Percentiles rank a stretch among this genome's conserved stretches.
These are phyloP conservation scores for Philypnodon macrostomus DNA, from an alignment of 2,797 vertebrate species.

Conservation along the genomic window DNA sequence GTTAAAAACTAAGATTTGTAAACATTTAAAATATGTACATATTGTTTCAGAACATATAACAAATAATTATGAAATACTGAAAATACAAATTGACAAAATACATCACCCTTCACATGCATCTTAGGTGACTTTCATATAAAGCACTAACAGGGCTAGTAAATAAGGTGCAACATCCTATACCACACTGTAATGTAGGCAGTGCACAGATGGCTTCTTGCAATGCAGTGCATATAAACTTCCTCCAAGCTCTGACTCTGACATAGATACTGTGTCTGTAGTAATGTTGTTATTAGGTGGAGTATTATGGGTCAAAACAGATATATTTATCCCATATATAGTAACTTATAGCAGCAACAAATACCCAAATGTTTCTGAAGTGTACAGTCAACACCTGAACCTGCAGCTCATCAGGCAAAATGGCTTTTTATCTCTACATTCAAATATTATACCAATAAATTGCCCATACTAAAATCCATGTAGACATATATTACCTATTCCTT, in stretches of 20 bases:
- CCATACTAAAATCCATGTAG: not conserved
- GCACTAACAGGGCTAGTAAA: slow-evolving; percentile 32
- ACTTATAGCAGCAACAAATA: not conserved
- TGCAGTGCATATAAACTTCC: not conserved
- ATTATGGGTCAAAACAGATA: not conserved
- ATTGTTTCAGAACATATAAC: slow-evolving; percentile 25
- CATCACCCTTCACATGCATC: slow-evolving; percentile 45
- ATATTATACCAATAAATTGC: not conserved
- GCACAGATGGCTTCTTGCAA: slow-evolving; percentile 59
- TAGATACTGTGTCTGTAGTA: not conserved
- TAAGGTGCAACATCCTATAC: slow-evolving; percentile 59
- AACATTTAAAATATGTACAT: slow-evolving; percentile 18
- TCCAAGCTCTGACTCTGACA: not conserved
- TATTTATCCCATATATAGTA: not conserved
- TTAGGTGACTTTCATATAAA: slow-evolving; percentile 34
- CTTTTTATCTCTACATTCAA: slow-evolving; percentile 6
- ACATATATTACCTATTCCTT: not conserved
- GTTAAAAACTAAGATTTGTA: slow-evolving; percentile 7
- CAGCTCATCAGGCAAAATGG: slow-evolving; percentile 5
- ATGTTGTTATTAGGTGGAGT: not conserved
- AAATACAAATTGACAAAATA: slow-evolving; percentile 50
- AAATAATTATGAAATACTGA: slow-evolving; percentile 56
- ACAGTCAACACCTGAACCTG: slow-evolving; percentile 1
- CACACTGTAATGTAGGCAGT: slow-evolving; percentile 32
- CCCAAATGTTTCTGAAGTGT: not conserved